Evolutionary conservation across 2,113 vertebrate genomes (phyloP).

Genomic region (Misgurnus mizolepis): DNA sequence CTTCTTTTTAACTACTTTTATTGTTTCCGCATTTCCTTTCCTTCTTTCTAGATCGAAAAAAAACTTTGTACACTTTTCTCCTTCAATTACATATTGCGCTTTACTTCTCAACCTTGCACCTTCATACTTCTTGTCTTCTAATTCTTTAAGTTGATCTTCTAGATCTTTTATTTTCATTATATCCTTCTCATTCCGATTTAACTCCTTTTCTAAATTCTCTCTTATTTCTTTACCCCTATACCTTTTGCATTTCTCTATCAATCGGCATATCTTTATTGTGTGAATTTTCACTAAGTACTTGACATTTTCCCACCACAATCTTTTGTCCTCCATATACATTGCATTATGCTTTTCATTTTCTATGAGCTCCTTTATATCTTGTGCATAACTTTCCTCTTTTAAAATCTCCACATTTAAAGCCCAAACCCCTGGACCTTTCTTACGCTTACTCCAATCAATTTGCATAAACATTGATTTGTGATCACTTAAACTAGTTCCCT

Average conservation of each 20-base stretch:
- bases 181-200: not conserved
- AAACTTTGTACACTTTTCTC: constrained; percentile 5
- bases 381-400: not conserved
- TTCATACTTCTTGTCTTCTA: not conserved
- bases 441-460: too few relatives aligned
- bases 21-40: not conserved
- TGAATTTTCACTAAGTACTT: not conserved
- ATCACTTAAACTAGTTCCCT: not conserved
- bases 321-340: not conserved
- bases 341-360: not conserved
- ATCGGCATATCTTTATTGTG: not conserved
- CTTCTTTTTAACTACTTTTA: not conserved
- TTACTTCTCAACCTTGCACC: constrained; percentile 6
- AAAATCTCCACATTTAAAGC: not conserved
- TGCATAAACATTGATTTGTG: not conserved
- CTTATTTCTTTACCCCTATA: not conserved
- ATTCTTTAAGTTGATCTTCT: not conserved
- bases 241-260: not conserved
- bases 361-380: not conserved
- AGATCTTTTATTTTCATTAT: not conserved
- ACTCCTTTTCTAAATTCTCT: not conserved
- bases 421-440: not conserved
- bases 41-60: not conserved
- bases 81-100: not conserved
- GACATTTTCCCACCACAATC: not conserved